A percentile compares a stretch with the other conserved stretches of the same genome.
phyloP scores from a whole-genome alignment of 1,140 invertebrate species.

The Euschistus heros region DNA sequence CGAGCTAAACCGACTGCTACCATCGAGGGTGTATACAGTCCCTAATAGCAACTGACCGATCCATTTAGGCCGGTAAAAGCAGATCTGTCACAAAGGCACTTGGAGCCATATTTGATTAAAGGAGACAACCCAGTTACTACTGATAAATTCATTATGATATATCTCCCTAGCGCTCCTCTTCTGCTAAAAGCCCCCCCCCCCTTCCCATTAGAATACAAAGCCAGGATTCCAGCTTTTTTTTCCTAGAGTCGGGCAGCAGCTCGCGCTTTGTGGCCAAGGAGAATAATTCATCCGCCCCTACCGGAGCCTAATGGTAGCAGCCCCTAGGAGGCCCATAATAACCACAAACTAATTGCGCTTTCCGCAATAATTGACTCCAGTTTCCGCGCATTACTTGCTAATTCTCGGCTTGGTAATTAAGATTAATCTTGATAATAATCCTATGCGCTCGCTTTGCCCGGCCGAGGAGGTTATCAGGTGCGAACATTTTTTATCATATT shows the following conservation, averaged over 20 bases:
- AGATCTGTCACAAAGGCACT: not conserved
- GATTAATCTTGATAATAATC: slow-evolving; percentile 7
- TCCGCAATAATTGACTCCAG: slow-evolving; percentile 11
- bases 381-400: slow-evolving; percentile 14
- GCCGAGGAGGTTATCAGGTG: not conserved
- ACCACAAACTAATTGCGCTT: slow-evolving; percentile 11
- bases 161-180: not conserved
- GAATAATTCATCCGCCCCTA: not conserved
- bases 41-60: too few species aligned
- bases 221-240: not conserved
- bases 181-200: not conserved
- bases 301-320: not conserved
- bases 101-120: slow-evolving; percentile 15
- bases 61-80: not conserved
- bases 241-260: not conserved
- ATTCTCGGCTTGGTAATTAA: slow-evolving; percentile 1
- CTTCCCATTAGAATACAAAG: slow-evolving; percentile 13
- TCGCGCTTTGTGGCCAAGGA: not conserved
- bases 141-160: slow-evolving; percentile 19
- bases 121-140: slow-evolving; percentile 13
- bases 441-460: not conserved
- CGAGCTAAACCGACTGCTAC: too few species aligned
- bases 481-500: not conserved
- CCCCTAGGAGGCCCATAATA: not conserved
- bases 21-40: too few species aligned